phyloP scores from a whole-genome alignment of 2,113 vertebrate genomes.

The Silurus asotus region DNA sequence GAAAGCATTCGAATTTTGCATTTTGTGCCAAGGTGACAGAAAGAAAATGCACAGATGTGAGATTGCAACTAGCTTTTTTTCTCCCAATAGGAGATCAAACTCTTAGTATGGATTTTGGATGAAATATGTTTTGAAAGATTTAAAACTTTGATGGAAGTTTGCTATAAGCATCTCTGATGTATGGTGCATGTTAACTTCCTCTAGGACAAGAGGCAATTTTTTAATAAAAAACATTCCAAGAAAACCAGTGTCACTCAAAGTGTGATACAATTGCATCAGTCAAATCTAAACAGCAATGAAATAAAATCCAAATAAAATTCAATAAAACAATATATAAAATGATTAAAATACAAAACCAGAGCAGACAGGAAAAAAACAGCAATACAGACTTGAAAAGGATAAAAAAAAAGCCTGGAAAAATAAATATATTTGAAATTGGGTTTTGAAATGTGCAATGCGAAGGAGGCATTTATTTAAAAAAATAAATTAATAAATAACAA shows the following conservation, averaged over 20 bases:
- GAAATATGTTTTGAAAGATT: not conserved
- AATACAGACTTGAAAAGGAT: not conserved
- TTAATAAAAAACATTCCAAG: not conserved
- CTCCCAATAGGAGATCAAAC: not conserved
- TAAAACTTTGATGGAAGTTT: not conserved
- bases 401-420: not conserved
- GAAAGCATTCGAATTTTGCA: not conserved
- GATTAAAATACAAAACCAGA: not conserved
- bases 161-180: not conserved
- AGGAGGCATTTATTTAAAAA: not conserved
- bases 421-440: not conserved
- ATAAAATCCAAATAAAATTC: not conserved
- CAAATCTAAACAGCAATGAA: not conserved
- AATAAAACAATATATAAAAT: conserved; percentile 6
- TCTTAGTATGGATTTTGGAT: not conserved
- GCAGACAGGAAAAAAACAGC: not conserved
- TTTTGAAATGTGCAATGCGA: not conserved
- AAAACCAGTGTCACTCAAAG: not conserved
- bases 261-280: not conserved
- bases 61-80: not conserved
- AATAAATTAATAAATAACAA: no score
- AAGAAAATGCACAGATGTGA: not conserved
- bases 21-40: not conserved
- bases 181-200: not conserved
- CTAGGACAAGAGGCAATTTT: not conserved